A percentile compares a stretch with the other conserved stretches of the same genome.
phyloP scores from a whole-genome alignment of 2,888 invertebrate species.

The Caenorhabditis macrosperma region DNA sequence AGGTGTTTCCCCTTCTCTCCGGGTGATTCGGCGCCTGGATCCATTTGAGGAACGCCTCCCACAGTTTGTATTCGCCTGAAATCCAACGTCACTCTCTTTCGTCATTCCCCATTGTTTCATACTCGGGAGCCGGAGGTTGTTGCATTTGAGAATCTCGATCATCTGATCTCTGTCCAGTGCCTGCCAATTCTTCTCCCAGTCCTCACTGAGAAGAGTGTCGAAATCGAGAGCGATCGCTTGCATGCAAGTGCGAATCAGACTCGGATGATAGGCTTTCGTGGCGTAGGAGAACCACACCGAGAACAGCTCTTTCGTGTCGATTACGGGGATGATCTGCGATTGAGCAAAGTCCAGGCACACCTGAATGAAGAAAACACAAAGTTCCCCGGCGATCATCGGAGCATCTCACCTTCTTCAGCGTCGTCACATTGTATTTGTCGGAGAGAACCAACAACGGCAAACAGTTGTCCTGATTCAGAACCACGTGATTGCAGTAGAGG shows the following conservation, averaged over 20 bases:
- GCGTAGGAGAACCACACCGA: conserved; percentile 82
- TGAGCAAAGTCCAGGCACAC: conserved; percentile 82
- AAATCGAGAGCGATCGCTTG: conserved; percentile 74
- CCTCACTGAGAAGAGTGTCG: conserved; percentile 74
- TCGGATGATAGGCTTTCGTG: conserved; percentile 80
- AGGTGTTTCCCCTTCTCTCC: conserved; percentile 76
- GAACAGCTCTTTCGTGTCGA: conserved; percentile 81
- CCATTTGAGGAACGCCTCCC: conserved; percentile 81
- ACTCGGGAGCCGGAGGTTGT: conserved; percentile 80
- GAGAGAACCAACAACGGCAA: conserved; percentile 81
- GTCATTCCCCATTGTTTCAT: conserved; percentile 4
- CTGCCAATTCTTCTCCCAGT: conserved; percentile 81
- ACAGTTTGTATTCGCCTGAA: conserved; percentile 81
- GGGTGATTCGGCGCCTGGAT: conserved; percentile 79
- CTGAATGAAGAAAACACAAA: conserved; percentile 51
- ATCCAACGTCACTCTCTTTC: too few relatives aligned
- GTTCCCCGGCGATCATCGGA: not conserved
- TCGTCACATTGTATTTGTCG: conserved; percentile 82
- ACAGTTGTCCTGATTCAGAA: conserved; percentile 81
- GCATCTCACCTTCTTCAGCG: conserved; percentile 79
- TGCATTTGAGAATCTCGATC: conserved; percentile 81
- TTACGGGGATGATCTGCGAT: conserved; percentile 80
- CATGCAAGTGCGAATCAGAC: conserved; percentile 74
- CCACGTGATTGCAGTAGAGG: conserved; percentile 81
- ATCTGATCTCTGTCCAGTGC: conserved; percentile 81